These are phyloP conservation scores for Callorhinus ursinus DNA, from an alignment of 2,113 vertebrate genomes.

Conservation along the genomic window DNA sequence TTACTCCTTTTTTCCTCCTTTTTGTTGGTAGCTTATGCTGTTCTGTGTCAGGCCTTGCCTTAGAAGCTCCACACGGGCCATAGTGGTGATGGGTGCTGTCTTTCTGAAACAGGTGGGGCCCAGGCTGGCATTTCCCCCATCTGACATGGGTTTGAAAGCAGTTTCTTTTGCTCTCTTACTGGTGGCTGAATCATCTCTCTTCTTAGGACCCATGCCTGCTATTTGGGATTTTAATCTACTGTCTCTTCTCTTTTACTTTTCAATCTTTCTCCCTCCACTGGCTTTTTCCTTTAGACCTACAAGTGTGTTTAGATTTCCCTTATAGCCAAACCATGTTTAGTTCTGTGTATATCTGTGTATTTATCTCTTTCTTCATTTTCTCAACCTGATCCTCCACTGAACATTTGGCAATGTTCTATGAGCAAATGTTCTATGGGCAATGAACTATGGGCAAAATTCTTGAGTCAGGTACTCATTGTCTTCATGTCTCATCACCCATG, in stretches of 20 bases:
- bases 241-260: neutral
- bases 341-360: neutral
- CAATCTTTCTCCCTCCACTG: neutral
- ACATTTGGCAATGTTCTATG: no score
- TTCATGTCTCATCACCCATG: neutral
- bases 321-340: neutral
- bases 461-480: neutral
- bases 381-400: neutral
- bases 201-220: neutral
- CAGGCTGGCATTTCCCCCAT: neutral
- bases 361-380: neutral
- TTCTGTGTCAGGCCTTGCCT: neutral
- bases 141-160: neutral
- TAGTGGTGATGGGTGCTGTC: neutral
- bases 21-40: neutral
- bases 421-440: no score
- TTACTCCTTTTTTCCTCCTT: neutral
- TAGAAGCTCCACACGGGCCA: neutral
- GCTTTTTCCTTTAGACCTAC: constrained; percentile 1
- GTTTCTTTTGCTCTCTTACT: neutral
- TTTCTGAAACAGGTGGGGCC: neutral
- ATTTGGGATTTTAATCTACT: neutral
- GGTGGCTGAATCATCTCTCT: neutral
- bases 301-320: neutral
- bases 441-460: neutral